These are phyloP conservation scores for Patella pellucida DNA, from an alignment of 2,888 invertebrate species.

Conservation along the genomic window DNA sequence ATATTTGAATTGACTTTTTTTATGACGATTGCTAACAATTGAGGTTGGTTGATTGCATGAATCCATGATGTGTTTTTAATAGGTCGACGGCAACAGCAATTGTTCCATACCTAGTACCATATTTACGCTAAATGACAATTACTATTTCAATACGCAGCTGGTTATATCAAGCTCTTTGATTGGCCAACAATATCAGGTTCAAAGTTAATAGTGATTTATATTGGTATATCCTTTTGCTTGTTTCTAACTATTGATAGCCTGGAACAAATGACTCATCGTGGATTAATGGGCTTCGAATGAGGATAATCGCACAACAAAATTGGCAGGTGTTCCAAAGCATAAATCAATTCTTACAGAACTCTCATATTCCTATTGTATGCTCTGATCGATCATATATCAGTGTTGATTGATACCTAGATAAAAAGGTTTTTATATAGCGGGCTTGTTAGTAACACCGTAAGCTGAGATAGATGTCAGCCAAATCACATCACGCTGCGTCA, in stretches of 20 bases:
- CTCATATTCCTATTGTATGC: conserved; percentile 22
- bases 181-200: not conserved
- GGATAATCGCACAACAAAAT: conserved; percentile 36
- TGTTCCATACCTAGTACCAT: not conserved
- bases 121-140: conserved; percentile 6
- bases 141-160: conserved; percentile 12
- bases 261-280: conserved; percentile 36
- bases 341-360: conserved; percentile 28
- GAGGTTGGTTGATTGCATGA: not conserved
- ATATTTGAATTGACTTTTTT: too few relatives aligned
- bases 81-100: not conserved
- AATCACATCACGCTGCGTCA: conserved; percentile 12
- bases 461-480: conserved; percentile 15
- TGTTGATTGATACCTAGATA: conserved; percentile 27
- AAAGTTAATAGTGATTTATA: conserved; percentile 16
- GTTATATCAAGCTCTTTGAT: not conserved
- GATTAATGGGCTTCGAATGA: conserved; percentile 41
- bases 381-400: conserved; percentile 16
- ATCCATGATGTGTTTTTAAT: not conserved
- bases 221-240: conserved; percentile 19
- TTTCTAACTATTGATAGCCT: conserved; percentile 16
- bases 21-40: too few relatives aligned
- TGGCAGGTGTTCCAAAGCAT: conserved; percentile 34
- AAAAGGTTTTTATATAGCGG: conserved; percentile 16
- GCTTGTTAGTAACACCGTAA: conserved; percentile 9